Evolutionary conservation across 2,888 invertebrate genomes (phyloP).

Genomic region (Lypha dubia): DNA sequence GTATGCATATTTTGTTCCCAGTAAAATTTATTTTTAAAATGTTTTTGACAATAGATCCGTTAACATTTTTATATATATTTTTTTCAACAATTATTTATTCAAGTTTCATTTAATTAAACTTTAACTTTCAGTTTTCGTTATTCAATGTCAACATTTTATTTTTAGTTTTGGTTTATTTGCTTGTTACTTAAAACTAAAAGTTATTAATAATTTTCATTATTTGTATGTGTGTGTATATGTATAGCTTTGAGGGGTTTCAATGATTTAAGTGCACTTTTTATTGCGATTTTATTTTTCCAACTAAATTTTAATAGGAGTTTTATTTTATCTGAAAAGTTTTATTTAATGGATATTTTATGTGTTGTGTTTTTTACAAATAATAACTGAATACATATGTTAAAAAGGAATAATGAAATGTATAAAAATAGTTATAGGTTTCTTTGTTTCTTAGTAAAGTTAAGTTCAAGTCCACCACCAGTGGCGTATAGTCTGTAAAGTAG

Average conservation of each 20-base stretch:
- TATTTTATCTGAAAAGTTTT: slow-evolving; percentile 28
- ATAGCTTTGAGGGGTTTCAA: slow-evolving; percentile 42
- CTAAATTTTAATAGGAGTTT: slow-evolving; percentile 41
- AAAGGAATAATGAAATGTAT: slow-evolving; percentile 57
- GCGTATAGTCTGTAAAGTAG: slow-evolving; percentile 72
- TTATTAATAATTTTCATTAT: slow-evolving; percentile 52
- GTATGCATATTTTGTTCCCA: neutral
- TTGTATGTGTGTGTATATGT: slow-evolving; percentile 1
- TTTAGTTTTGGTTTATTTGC: slow-evolving; percentile 42
- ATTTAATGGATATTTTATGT: slow-evolving; percentile 39
- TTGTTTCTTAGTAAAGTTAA: slow-evolving; percentile 45
- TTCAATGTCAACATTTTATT: slow-evolving; percentile 65
- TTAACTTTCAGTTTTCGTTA: slow-evolving; percentile 40
- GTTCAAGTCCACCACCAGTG: slow-evolving; percentile 69
- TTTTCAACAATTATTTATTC: slow-evolving; percentile 59
- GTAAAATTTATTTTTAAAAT: neutral
- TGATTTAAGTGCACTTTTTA: slow-evolving; percentile 67
- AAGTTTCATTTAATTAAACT: slow-evolving; percentile 50
- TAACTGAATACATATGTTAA: slow-evolving; percentile 22
- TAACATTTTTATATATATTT: slow-evolving; percentile 1
- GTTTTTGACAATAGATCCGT: slow-evolving; percentile 23
- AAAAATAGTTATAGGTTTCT: slow-evolving; percentile 40
- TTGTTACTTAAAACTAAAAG: slow-evolving; percentile 54
- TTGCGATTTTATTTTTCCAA: slow-evolving; percentile 17
- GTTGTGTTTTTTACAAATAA: slow-evolving; percentile 19